Percentiles rank a stretch among this genome's conserved stretches.
phyloP scores from a whole-genome alignment of 23 tunicate species.

The Oikopleura albicans region DNA sequence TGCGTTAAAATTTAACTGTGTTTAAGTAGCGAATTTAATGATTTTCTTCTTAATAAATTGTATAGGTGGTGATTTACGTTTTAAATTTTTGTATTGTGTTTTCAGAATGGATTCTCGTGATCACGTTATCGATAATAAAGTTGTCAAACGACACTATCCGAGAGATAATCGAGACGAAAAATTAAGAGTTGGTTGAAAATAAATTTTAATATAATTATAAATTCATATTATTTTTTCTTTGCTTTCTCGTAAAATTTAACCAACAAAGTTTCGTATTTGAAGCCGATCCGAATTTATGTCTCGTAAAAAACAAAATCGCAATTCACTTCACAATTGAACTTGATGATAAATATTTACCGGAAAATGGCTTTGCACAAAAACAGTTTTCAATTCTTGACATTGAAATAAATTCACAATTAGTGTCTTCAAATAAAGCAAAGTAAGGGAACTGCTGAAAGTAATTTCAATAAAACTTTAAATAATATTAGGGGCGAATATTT shows the following conservation, averaged over 20 bases:
- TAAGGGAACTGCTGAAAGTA: too few relatives aligned
- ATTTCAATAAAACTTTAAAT: too few relatives aligned
- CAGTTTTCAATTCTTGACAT: neutral
- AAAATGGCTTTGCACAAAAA: constrained; percentile 11
- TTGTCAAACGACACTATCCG: constrained; percentile 11
- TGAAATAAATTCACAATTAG: neutral
- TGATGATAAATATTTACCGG: neutral
- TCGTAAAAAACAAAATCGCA: neutral
- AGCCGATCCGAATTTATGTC: constrained; percentile 7
- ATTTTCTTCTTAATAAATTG: neutral
- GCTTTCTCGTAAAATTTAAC: too few relatives aligned
- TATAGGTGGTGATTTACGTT: neutral
- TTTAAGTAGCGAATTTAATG: too few relatives aligned
- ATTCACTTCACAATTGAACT: neutral
- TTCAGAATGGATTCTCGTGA: neutral
- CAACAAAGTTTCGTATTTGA: neutral
- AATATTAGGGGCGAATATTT: neutral
- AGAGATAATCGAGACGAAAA: neutral
- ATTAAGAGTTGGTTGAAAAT: neutral
- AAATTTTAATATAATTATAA: too few relatives aligned
- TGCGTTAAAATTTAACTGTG: too few relatives aligned
- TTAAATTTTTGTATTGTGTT: neutral
- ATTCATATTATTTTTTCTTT: too few relatives aligned
- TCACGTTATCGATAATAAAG: neutral
- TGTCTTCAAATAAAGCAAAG: neutral